A percentile compares a stretch with the other conserved stretches of the same genome.
Evolutionary conservation across 2,888 invertebrate genomes (phyloP).

Genomic region (Trichacis sp.): DNA sequence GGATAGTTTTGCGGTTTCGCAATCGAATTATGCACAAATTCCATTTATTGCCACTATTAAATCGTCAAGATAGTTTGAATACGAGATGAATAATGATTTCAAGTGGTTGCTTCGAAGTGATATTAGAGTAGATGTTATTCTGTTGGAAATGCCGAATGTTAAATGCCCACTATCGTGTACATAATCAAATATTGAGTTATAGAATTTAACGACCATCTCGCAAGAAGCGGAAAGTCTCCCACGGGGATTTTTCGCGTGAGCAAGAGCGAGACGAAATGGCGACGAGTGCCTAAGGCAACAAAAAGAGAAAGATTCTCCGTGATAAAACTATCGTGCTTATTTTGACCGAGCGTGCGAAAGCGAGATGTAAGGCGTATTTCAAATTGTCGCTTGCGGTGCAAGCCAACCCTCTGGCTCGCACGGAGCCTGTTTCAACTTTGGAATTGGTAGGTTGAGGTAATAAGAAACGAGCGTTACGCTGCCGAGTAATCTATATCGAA

Average conservation of each 20-base stretch:
- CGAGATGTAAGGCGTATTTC: constrained; percentile 43
- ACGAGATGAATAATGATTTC: constrained; percentile 1
- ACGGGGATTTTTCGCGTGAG: constrained; percentile 32
- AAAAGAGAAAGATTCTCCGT: constrained; percentile 41
- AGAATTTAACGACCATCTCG: constrained; percentile 13
- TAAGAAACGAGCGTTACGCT: constrained; percentile 52
- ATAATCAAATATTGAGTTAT: constrained; percentile 11
- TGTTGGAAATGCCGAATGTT: background rate
- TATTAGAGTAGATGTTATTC: background rate
- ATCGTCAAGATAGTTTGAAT: background rate
- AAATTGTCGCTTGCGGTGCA: constrained; percentile 47
- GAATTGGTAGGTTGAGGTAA: constrained; percentile 62
- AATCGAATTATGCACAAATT: background rate
- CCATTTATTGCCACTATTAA: background rate
- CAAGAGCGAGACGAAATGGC: constrained; percentile 36
- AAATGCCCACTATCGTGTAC: background rate
- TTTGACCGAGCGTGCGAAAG: constrained; percentile 36
- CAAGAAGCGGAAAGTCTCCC: constrained; percentile 29
- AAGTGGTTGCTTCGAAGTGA: background rate
- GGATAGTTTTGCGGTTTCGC: background rate
- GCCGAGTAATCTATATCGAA: constrained; percentile 59
- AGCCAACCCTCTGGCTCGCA: constrained; percentile 48
- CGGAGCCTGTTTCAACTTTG: constrained; percentile 38
- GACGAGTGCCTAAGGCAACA: constrained; percentile 39
- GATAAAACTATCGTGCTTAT: constrained; percentile 39